phyloP scores from a whole-genome alignment of 2,888 invertebrate species.

The Drosophila atripex region DNA sequence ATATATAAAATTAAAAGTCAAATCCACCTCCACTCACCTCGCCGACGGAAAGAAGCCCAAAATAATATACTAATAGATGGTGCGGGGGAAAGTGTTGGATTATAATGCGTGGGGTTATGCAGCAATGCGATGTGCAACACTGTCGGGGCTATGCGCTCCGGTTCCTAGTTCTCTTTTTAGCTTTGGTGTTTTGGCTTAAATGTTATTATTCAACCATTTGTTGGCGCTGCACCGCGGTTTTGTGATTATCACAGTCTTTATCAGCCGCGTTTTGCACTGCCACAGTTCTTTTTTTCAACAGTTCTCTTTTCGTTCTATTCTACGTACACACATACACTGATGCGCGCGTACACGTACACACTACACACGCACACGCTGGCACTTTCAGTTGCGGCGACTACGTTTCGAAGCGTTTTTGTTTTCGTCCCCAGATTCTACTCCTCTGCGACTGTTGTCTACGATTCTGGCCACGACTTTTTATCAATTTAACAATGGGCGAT shows the following conservation, averaged over 20 bases:
- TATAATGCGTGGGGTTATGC: conserved; percentile 22
- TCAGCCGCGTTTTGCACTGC: conserved; percentile 65
- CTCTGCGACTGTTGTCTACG: conserved; percentile 18
- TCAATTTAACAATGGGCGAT: not conserved
- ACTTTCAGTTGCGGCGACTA: conserved; percentile 34
- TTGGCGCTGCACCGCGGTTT: conserved; percentile 39
- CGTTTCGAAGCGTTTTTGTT: conserved; percentile 34
- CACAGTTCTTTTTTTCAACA: conserved; percentile 40
- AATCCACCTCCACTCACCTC: conserved; percentile 50
- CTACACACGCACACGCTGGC: conserved; percentile 50
- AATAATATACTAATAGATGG: conserved; percentile 4
- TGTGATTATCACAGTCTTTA: conserved; percentile 65
- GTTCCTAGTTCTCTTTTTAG: not conserved
- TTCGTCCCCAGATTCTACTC: conserved; percentile 24
- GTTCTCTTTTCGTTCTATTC: conserved; percentile 46
- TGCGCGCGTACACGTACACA: conserved; percentile 37
- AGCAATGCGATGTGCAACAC: conserved; percentile 35
- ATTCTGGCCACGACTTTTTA: not conserved
- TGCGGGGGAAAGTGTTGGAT: conserved; percentile 14
- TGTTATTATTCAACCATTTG: conserved; percentile 73
- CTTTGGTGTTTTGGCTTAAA: conserved; percentile 41
- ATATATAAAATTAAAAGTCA: conserved; percentile 14
- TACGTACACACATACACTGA: conserved; percentile 31
- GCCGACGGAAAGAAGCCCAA: conserved; percentile 20
- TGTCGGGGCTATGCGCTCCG: conserved; percentile 11